These are phyloP conservation scores for Artemisiospiza belli DNA, from an alignment of 2,113 vertebrate genomes.

Conservation along the genomic window DNA sequence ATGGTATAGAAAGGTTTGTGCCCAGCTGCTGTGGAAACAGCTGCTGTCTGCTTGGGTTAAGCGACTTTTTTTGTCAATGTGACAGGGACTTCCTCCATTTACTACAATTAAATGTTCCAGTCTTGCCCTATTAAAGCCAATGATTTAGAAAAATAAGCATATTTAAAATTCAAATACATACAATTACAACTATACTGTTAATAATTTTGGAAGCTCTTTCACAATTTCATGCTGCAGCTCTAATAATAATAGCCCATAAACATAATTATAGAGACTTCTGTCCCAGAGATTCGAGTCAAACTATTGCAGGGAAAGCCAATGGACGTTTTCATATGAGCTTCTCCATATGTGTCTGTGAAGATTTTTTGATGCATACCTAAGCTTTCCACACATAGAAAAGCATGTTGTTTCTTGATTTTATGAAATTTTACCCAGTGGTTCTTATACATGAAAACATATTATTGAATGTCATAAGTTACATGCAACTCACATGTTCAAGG, in stretches of 20 bases:
- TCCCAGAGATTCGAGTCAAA: neutral
- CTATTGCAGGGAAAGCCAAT: neutral
- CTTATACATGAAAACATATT: neutral
- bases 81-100: neutral
- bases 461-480: neutral
- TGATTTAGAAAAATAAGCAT: conserved; percentile 37
- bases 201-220: conserved; percentile 33
- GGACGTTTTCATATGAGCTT: neutral
- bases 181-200: conserved; percentile 6
- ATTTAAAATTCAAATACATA: conserved; percentile 51
- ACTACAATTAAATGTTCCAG: conserved; percentile 5
- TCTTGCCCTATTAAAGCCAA: conserved; percentile 13
- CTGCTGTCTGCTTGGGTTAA: neutral
- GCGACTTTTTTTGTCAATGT: neutral
- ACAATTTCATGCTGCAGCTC: neutral
- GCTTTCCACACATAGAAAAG: neutral
- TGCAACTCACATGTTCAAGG: neutral
- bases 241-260: neutral
- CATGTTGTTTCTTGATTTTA: neutral
- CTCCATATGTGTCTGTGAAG: neutral
- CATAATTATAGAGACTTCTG: neutral
- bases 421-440: neutral
- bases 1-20: neutral
- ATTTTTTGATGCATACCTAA: neutral
- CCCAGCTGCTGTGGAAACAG: neutral